Evolutionary conservation across 2,888 invertebrate genomes (phyloP).

Genomic region (Tachina grossa): DNA sequence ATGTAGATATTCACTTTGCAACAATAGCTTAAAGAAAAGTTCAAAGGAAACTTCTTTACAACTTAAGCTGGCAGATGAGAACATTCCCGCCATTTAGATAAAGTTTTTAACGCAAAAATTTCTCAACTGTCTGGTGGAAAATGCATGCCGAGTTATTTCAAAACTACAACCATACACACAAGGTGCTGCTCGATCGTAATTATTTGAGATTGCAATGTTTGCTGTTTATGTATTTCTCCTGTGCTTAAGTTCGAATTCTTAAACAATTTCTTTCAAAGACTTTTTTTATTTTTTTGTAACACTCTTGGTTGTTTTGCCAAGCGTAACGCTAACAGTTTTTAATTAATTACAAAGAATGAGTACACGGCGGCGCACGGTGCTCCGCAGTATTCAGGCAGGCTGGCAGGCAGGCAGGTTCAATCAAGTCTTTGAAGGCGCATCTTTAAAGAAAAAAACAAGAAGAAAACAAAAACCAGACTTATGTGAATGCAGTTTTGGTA

Average conservation of each 20-base stretch:
- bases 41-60: slow-evolving; percentile 51
- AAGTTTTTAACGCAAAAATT: slow-evolving; percentile 56
- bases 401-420: not conserved
- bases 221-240: not conserved
- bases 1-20: not conserved
- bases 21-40: slow-evolving; percentile 43
- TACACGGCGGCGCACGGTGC: slow-evolving; percentile 44
- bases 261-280: slow-evolving; percentile 31
- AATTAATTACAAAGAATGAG: slow-evolving; percentile 69
- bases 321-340: slow-evolving; percentile 69
- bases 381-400: slow-evolving; percentile 11
- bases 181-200: slow-evolving; percentile 54
- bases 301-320: slow-evolving; percentile 53
- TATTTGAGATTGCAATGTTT: slow-evolving; percentile 51
- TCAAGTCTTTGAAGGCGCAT: slow-evolving; percentile 3
- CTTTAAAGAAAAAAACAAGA: not conserved
- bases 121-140: slow-evolving; percentile 37
- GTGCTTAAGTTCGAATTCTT: slow-evolving; percentile 15
- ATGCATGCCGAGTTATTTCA: slow-evolving; percentile 42
- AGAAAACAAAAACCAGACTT: not conserved
- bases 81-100: slow-evolving; percentile 65
- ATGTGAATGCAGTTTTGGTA: slow-evolving; percentile 60
- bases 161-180: slow-evolving; percentile 15
- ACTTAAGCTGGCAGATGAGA: slow-evolving; percentile 53
- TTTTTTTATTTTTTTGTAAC: slow-evolving; percentile 8